Conservation (phyloP, 1,140 invertebrate species). For the Platyura marginata region DNA sequence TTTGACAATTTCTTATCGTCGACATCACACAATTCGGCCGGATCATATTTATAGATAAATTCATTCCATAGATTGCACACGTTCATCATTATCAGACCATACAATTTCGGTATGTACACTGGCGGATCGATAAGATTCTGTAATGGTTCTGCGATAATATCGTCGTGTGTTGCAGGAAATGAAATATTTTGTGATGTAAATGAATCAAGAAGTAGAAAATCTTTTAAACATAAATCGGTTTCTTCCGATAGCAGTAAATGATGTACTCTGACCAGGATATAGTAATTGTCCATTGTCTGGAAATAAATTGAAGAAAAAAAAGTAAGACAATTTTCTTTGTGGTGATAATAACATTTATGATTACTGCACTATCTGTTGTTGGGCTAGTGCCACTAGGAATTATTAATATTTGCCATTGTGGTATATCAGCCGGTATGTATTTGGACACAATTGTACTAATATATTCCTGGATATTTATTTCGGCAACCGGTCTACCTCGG, state of each 20-base stretch:
- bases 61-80: slow-evolving; percentile 61
- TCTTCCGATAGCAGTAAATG: slow-evolving; percentile 50
- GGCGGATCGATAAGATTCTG: slow-evolving; percentile 36
- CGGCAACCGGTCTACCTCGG: slow-evolving; percentile 43
- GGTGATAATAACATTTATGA: neutral
- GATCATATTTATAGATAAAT: slow-evolving; percentile 57
- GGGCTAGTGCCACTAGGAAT: too few species aligned
- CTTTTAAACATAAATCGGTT: slow-evolving; percentile 46
- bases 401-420: slow-evolving; percentile 65
- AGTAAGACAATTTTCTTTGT: too few species aligned
- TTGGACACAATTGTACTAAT: slow-evolving; percentile 61
- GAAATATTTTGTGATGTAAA: neutral
- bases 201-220: slow-evolving; percentile 47
- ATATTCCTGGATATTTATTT: slow-evolving; percentile 59
- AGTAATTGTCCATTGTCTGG: slow-evolving; percentile 37
- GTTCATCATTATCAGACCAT: slow-evolving; percentile 42
- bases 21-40: too few species aligned
- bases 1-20: slow-evolving; percentile 10
- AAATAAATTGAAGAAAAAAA: too few species aligned
- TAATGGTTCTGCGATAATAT: slow-evolving; percentile 26
- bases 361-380: too few species aligned
- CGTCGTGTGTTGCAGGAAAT: neutral
- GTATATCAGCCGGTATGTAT: slow-evolving; percentile 41
- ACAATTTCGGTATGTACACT: slow-evolving; percentile 41
- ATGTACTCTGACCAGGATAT: slow-evolving; percentile 54